Evolutionary conservation across 30 jellyfish, hydroid and myxozoan species (phyloP).

Genomic region (Turritopsis dohrnii): DNA sequence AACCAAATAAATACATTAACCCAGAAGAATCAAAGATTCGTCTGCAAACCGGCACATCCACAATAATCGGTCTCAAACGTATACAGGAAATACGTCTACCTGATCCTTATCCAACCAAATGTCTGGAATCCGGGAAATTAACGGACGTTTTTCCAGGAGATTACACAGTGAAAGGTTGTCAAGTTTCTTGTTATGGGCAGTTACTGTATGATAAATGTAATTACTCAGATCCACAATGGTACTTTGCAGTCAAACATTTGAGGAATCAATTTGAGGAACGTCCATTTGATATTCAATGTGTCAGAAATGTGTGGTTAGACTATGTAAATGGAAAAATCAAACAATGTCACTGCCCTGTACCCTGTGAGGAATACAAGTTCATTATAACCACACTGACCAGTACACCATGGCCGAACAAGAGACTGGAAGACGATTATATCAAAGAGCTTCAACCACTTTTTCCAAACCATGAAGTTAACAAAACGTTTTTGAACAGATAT

Average conservation of each 20-base stretch:
- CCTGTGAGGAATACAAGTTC: slow-evolving; percentile 59
- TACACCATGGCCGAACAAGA: not conserved
- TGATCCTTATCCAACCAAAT: slow-evolving; percentile 48
- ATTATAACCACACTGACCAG: not conserved
- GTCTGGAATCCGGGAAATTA: slow-evolving; percentile 36
- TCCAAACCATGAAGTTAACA: not conserved
- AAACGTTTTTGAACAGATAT: not conserved
- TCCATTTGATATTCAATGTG: not conserved
- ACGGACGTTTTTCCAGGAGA: slow-evolving; percentile 48
- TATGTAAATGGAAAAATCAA: not conserved
- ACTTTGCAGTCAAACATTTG: not conserved
- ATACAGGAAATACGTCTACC: slow-evolving; percentile 26
- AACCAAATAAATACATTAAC: not conserved
- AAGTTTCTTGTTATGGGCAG: slow-evolving; percentile 48
- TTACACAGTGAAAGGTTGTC: slow-evolving; percentile 59
- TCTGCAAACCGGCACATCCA: not conserved
- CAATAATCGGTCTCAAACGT: not conserved
- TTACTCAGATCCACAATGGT: slow-evolving; percentile 36
- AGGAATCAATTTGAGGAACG: not conserved
- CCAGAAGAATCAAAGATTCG: not conserved
- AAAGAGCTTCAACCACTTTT: not conserved
- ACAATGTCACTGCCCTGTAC: slow-evolving; percentile 54
- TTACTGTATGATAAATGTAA: slow-evolving; percentile 46
- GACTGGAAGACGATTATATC: not conserved
- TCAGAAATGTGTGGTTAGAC: not conserved